Base-by-base conservation (phyloP, 2,888 invertebrate species). In the Poecilobothrus nobilitatus region DNA sequence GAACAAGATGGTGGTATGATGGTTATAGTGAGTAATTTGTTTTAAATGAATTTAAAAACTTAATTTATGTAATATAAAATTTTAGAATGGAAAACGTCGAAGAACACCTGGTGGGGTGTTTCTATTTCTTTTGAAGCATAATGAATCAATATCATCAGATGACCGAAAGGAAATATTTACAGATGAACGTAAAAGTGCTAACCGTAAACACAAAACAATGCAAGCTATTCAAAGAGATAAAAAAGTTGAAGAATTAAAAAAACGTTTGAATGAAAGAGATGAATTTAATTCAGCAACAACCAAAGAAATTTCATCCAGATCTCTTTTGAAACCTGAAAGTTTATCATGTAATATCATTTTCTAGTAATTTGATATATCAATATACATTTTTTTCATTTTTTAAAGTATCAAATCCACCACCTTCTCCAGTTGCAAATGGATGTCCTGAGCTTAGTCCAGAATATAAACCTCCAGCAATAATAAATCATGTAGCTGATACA, bases 31-130 rank as follows among this genome's bases (percentile, higher is more conserved):
- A 83, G 82, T 75, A 68, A 65, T 12, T 64, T 22, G 12, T 21
- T 63, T 62, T 21, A 10, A 22, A 8, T 20, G 20, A 63, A 21
- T 15, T 21, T 63, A 7, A 18, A 10, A 67, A 53, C 1, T 6
- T 37, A 27, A 27, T 34, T 37, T 18, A 65, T 63, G 18, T 67
- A 33, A 63, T 62, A 21, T 68, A 65, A 21, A 44, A 15, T 67
- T 1, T 4, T 66, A 81, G 81, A 92, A 92, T 81, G 90, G 91
- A 66, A 86, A 86, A 9, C 86, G 95, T 68, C 86, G 94, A 68
- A 86, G 95, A 72, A 95, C 94, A 7, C 89, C 94, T 0, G 95
- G 95, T 15, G 95, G 95, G 27, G 88, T 95, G 65, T 95, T 89
- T 80, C 84, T 95, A 64, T 91, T 89, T 78, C 83, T 94, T n/a